Base-by-base conservation (phyloP, 2,888 invertebrate species). In the Leptinotarsa peninsularis region DNA sequence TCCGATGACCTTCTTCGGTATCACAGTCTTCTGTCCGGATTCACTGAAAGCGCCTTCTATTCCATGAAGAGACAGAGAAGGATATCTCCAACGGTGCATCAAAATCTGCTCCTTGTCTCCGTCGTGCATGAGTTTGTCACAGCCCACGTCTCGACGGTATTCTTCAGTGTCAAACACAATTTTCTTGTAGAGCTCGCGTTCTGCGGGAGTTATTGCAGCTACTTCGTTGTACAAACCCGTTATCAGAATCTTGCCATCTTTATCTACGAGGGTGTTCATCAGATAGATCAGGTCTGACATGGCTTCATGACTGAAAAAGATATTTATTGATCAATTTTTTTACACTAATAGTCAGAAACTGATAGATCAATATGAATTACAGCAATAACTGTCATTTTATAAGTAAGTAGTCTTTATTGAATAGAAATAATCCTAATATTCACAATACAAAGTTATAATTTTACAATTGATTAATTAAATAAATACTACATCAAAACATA, bases 11-110 rank as follows among this genome's bases (percentile, higher is more conserved):
- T 96, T 96, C 66, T 94, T 92, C 0, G 97, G 97, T 84, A 97
- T 98, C 0, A 99, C 98, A 72, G 99, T 99, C 88, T 99, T 99
- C 23, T 94, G 94, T 17, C 99, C 99, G 0, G 95, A 91, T 80
- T 96, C 98, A 87, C 94, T 94, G 86, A 98, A 98, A 7, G 98
- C 98, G 49, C 93, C 98, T 90, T 99, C 97, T 52, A 84, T 83
- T 1, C 98, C 98, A 67, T 99, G 99, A 67, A 99, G 90, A 0
- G 98, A 98, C 13, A 99, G 90, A 71, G 95, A 94, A 3, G 99
- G 99, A 86, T 93, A 95, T 60, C 99, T 92, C 99, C 99, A 99
- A 58, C 99, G 93, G 86, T 96, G 94, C 97, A 98, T 97, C 81
- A 99, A 88, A 18, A 98, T 89, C 84, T 95, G 91, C 68, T 92